A percentile compares a stretch with the other conserved stretches of the same genome.
phyloP scores from a whole-genome alignment of 2,797 vertebrate species.

The Lophura swinhoii region DNA sequence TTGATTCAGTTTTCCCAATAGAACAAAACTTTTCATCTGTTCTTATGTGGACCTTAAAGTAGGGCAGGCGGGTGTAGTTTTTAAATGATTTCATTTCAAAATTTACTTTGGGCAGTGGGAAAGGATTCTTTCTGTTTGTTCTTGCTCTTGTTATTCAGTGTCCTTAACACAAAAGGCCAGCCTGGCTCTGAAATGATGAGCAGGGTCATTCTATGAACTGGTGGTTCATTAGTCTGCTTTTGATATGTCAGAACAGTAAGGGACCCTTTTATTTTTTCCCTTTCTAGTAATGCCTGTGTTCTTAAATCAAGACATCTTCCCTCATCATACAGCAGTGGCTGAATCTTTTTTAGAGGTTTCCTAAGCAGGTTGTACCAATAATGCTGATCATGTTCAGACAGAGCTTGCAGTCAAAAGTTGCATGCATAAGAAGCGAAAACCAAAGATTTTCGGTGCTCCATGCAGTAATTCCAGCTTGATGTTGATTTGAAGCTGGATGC shows the following conservation, averaged over 20 bases:
- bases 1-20: conserved; percentile 64
- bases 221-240: conserved; percentile 71
- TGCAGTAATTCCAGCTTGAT: background rate
- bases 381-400: background rate
- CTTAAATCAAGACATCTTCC: conserved; percentile 71
- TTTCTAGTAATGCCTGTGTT: conserved; percentile 75
- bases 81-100: conserved; percentile 76
- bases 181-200: conserved; percentile 72
- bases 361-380: conserved; percentile 68
- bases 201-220: conserved; percentile 61
- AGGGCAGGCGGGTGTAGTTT: conserved; percentile 76
- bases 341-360: conserved; percentile 62
- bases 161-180: conserved; percentile 72
- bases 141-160: conserved; percentile 74
- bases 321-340: conserved; percentile 42
- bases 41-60: conserved; percentile 78
- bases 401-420: background rate
- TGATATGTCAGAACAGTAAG: conserved; percentile 77
- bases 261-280: conserved; percentile 63
- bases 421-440: background rate
- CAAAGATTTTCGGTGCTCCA: background rate
- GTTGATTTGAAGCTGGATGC: conserved; percentile 3
- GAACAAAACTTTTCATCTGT: conserved; percentile 75
- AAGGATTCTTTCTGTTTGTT: conserved; percentile 76
- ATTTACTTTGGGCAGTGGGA: conserved; percentile 74